These are phyloP conservation scores for Uloborus diversus DNA, from an alignment of 1,140 invertebrate genomes.

Conservation along the genomic window DNA sequence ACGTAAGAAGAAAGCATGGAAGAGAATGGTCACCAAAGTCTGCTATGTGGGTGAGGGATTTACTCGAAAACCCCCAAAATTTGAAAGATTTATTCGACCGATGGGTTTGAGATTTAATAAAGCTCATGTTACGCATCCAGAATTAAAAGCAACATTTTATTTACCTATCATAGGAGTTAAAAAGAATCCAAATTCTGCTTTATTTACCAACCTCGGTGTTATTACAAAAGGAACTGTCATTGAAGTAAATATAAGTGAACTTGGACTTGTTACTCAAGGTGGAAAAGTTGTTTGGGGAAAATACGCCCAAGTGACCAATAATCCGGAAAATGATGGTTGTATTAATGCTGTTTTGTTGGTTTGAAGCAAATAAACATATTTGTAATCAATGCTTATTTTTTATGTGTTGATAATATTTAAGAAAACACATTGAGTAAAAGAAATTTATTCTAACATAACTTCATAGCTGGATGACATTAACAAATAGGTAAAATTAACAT, in stretches of 20 bases:
- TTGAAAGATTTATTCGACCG: conserved; percentile 98
- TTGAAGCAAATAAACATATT: conserved; percentile 68
- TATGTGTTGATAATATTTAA: neutral
- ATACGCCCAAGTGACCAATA: conserved; percentile 99
- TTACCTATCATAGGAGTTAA: conserved; percentile 99
- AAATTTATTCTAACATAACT: too few relatives aligned
- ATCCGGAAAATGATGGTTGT: conserved; percentile 99
- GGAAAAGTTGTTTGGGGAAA: conserved; percentile 99
- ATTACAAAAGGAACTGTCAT: conserved; percentile 98
- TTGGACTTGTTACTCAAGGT: conserved; percentile 97
- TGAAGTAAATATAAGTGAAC: conserved; percentile 98
- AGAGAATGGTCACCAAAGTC: conserved; percentile 99
- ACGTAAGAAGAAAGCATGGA: conserved; percentile 96
- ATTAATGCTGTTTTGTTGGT: conserved; percentile 98
- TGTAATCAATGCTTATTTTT: neutral
- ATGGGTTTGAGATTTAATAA: conserved; percentile 97
- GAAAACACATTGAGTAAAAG: neutral
- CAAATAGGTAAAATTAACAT: too few relatives aligned
- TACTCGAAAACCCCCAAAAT: conserved; percentile 98
- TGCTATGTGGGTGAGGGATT: conserved; percentile 98
- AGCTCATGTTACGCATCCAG: conserved; percentile 98
- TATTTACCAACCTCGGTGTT: conserved; percentile 97
- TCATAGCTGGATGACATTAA: too few relatives aligned
- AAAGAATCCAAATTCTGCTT: conserved; percentile 97
- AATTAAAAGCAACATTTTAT: conserved; percentile 98